Conservation (phyloP, 2,888 invertebrate species). For the Phengaris alcon region DNA sequence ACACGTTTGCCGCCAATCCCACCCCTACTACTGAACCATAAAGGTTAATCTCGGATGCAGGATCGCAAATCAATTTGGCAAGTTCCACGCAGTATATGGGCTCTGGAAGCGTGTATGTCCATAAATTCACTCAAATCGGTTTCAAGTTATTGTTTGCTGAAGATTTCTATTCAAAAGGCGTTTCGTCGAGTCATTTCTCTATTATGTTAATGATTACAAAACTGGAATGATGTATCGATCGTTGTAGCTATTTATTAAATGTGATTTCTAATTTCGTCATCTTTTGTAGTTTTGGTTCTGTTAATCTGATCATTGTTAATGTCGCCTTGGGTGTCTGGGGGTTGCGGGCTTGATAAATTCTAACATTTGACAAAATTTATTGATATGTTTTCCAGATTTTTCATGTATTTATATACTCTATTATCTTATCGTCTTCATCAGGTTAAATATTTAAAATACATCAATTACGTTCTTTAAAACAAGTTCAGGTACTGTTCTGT, state of each 20-base stretch:
- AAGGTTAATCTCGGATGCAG: constrained; percentile 23
- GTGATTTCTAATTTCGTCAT: constrained; percentile 32
- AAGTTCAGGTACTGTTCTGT: no score
- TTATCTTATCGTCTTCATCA: background rate
- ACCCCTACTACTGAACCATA: constrained; percentile 10
- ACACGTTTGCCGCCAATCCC: constrained; percentile 32
- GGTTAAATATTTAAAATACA: background rate
- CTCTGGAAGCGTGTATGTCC: constrained; percentile 48
- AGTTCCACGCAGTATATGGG: constrained; percentile 45
- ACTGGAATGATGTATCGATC: constrained; percentile 36
- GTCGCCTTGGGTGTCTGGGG: constrained; percentile 13
- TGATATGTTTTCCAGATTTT: background rate
- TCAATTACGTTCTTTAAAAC: no score
- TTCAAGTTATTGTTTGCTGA: constrained; percentile 49
- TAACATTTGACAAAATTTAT: constrained; percentile 8
- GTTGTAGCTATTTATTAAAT: constrained; percentile 37
- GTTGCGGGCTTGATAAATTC: constrained; percentile 22
- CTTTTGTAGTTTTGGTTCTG: constrained; percentile 25
- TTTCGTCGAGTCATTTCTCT: constrained; percentile 48
- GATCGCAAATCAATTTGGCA: constrained; percentile 31
- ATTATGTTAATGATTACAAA: constrained; percentile 36
- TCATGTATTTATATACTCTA: background rate
- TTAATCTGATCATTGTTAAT: constrained; percentile 23
- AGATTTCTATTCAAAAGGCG: constrained; percentile 49
- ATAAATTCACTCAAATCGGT: constrained; percentile 57